These are phyloP conservation scores for Sweltsa coloradensis DNA, from an alignment of 1,140 invertebrate genomes.

Conservation along the genomic window DNA sequence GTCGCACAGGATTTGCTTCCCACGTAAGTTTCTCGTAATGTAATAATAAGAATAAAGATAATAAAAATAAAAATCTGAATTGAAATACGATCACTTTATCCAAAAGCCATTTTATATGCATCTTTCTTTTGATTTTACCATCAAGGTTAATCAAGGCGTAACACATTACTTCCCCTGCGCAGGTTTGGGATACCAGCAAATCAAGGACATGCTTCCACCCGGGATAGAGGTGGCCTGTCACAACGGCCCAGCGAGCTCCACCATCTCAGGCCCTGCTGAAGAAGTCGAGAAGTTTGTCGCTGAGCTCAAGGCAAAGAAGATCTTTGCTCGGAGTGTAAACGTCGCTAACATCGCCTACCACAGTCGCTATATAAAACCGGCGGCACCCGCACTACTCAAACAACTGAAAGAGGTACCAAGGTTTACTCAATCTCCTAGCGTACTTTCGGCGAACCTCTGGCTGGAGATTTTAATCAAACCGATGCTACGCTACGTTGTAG, in stretches of 20 bases:
- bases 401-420: constrained; percentile 51
- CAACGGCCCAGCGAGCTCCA: constrained; percentile 45
- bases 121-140: too few species aligned
- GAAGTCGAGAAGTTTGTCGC: constrained; percentile 11
- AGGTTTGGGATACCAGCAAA: neutral
- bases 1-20: too few species aligned
- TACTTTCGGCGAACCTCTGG: too few species aligned
- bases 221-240: constrained; percentile 45
- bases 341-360: constrained; percentile 48
- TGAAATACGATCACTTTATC: too few species aligned
- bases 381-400: constrained; percentile 54
- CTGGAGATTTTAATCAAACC: too few species aligned
- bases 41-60: too few species aligned
- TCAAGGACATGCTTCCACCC: constrained; percentile 12
- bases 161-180: too few species aligned
- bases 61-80: too few species aligned
- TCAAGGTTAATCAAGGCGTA: too few species aligned
- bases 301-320: constrained; percentile 24
- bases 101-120: too few species aligned
- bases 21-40: too few species aligned
- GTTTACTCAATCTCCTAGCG: too few species aligned
- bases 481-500: constrained; percentile 42
- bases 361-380: constrained; percentile 38
- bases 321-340: constrained; percentile 45
- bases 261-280: constrained; percentile 42